Percentiles rank a stretch among this genome's conserved stretches.
phyloP scores from a whole-genome alignment of 1,140 invertebrate species.

The Paraescarpia echinospica region DNA sequence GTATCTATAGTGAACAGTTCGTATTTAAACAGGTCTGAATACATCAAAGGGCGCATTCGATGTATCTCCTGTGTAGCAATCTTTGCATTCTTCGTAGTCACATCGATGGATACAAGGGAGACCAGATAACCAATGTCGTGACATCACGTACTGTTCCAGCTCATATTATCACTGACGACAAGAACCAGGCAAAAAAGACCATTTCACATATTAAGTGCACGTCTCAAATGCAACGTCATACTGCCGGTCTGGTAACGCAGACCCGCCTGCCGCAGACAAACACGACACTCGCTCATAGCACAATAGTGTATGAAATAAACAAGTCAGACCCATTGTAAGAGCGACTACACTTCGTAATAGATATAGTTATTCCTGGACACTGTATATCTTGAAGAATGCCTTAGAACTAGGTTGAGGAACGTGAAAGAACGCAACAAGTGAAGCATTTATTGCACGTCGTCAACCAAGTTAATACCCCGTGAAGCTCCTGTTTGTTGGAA shows the following conservation, averaged over 20 bases:
- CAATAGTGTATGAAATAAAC: background rate
- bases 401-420: background rate
- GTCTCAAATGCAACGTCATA: too few species aligned
- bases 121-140: background rate
- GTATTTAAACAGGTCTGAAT: too few species aligned
- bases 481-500: background rate
- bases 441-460: background rate
- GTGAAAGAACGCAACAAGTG: background rate
- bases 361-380: background rate
- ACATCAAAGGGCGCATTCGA: too few species aligned
- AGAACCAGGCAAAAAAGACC: background rate
- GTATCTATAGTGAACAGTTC: too few species aligned
- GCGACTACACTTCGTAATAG: background rate
- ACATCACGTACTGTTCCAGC: background rate
- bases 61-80: background rate
- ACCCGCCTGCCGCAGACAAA: background rate
- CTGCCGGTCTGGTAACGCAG: background rate
- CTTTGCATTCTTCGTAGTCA: background rate
- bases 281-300: background rate
- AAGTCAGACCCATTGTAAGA: background rate
- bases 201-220: background rate
- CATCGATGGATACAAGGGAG: background rate
- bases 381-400: background rate
- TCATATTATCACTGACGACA: background rate
- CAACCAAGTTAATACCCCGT: background rate